These are phyloP conservation scores for Drosophila ohnishii DNA, from an alignment of 1,140 invertebrate genomes.

Conservation along the genomic window DNA sequence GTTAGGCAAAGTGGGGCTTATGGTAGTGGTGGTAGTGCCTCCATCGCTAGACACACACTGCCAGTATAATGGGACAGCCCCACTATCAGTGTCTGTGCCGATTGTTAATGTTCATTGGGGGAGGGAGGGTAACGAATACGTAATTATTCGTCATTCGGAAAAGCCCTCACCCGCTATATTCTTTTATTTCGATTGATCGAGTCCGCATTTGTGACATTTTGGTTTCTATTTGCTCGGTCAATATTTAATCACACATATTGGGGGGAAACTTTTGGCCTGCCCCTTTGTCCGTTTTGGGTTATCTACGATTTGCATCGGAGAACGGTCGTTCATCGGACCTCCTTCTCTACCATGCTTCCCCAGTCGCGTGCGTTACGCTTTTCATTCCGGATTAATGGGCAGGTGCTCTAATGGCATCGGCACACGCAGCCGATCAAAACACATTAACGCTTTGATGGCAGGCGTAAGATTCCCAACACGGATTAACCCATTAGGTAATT, in stretches of 20 bases:
- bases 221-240: slow-evolving; percentile 35
- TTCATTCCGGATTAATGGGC: slow-evolving; percentile 2
- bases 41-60: neutral
- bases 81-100: slow-evolving; percentile 4
- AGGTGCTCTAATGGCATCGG: slow-evolving; percentile 24
- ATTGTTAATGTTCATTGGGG: neutral
- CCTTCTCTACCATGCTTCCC: neutral
- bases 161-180: neutral
- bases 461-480: slow-evolving; percentile 19
- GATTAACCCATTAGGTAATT: slow-evolving; percentile 37
- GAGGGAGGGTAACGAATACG: neutral
- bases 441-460: slow-evolving; percentile 22
- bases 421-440: slow-evolving; percentile 23
- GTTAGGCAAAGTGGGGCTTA: neutral
- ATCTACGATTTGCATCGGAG: slow-evolving; percentile 23
- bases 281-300: slow-evolving; percentile 10
- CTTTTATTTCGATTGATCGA: neutral
- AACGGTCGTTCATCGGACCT: neutral
- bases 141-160: slow-evolving; percentile 20
- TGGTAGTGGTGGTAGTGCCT: neutral
- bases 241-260: slow-evolving; percentile 65
- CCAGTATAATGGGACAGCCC: slow-evolving; percentile 11
- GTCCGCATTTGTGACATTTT: slow-evolving; percentile 11
- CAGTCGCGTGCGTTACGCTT: slow-evolving; percentile 22
- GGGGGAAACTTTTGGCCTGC: slow-evolving; percentile 5